Base-by-base conservation (phyloP, 2,888 invertebrate genomes). In the Sesia apiformis region DNA sequence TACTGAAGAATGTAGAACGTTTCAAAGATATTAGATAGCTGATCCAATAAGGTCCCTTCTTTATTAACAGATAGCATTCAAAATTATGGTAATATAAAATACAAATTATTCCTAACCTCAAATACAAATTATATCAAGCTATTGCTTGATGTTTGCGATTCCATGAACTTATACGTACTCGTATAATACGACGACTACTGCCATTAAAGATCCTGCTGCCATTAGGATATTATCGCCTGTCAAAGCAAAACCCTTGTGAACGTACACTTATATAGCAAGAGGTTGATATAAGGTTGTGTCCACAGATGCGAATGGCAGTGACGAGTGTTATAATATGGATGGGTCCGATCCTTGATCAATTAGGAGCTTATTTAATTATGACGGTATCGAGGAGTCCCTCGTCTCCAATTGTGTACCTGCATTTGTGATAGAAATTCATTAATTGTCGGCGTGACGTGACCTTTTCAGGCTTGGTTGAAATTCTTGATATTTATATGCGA, bases 341-440 rank as follows among this genome's bases (percentile, higher is more conserved):
- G 57, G 57, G 49, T 55, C 56, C 68, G 66, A 70, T 66, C 63
- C 65, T 56, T 55, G 60, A 64, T 68, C 70, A 76, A 78, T 78
- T 76, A 76, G 61, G 65, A 55, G 52, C 62, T 67, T 68, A 76
- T 78, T 77, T 73, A 74, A 80, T 78, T 78, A 80, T 70, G 60
- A 57, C 64, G 56, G 58, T 64, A 70, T 69, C 64, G 63, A 66
- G 62, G 63, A 66, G 62, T 58, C 61, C 53, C 60, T 53, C 53
- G n/a, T 43, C 52, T 53, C 52, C 42, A 57, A 60, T 64, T 60
- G n/a, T 58, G 62, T 7, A 62, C 61, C 62, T 59, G 56, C 61
- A 63, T 63, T 63, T 62, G 60, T 56, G 55, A 60, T 52, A 60
- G 55, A 56, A 57, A 60, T 63, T 64, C 38, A 38, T 38, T 8